Conservation (phyloP, 37 sponge, comb jelly and placozoan species). For the Lycopodina hypogea region DNA sequence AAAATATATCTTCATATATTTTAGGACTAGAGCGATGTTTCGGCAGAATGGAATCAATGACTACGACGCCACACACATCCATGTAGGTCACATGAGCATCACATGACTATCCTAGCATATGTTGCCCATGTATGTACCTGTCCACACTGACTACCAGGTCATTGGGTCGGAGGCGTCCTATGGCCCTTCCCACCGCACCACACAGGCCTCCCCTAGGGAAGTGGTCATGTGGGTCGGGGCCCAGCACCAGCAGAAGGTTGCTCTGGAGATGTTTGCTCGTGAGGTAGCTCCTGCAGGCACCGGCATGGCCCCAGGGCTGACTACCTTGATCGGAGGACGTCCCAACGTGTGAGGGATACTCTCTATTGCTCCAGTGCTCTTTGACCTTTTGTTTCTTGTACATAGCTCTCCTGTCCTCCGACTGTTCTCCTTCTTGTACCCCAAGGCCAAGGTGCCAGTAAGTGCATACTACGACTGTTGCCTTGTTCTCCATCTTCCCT, state of each 20-base stretch:
- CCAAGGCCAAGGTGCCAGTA: conserved; percentile 67
- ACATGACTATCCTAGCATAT: not conserved
- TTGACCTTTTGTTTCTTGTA: not conserved
- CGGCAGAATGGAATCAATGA: conserved; percentile 54
- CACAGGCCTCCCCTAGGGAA: conserved; percentile 46
- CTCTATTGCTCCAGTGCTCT: not conserved
- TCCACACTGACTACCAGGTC: conserved; percentile 26
- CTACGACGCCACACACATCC: conserved; percentile 68
- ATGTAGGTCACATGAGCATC: conserved; percentile 43
- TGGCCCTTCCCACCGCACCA: conserved; percentile 20
- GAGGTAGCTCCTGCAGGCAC: conserved; percentile 96
- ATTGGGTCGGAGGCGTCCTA: conserved; percentile 65
- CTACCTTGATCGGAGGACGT: conserved; percentile 85
- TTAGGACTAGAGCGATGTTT: conserved; percentile 74
- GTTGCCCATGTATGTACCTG: too few relatives aligned
- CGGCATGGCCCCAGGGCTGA: conserved; percentile 74
- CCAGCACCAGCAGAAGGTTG: conserved; percentile 72
- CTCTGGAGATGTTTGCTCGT: conserved; percentile 76
- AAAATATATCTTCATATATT: not conserved
- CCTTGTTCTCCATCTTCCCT: not conserved
- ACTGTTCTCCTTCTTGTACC: conserved; percentile 81
- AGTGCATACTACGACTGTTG: conserved; percentile 16
- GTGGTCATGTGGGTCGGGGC: conserved; percentile 84
- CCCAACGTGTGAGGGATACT: conserved; percentile 78
- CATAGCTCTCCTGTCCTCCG: conserved; percentile 82